Base-by-base conservation (phyloP, 2,888 invertebrate genomes). In the Yponomeuta sedellus region DNA sequence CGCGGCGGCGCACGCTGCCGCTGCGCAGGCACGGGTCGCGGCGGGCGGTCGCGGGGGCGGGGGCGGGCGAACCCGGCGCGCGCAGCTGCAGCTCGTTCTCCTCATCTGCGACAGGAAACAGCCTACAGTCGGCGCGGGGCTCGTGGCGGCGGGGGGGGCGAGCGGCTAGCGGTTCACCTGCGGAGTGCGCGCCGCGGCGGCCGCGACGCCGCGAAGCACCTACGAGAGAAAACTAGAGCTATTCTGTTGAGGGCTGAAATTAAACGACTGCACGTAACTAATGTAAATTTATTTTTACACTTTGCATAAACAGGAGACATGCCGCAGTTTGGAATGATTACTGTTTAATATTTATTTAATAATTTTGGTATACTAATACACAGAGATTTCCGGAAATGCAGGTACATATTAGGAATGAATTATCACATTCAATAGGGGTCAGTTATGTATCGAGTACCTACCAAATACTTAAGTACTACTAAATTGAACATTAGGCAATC, bases 1-100 rank as follows among this genome's bases (percentile, higher is more conserved):
- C 74, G 69, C 81, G 80, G 52, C 80, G 79, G 69, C 44, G 44
- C 44, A 52, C 44, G 65, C 66, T 66, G 65, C 58, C 20, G 58
- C 19, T 58, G 58, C 64, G 76, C 83, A 80, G 69, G 80, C 83
- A 80, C 68, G 81, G 80, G 75, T 85, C 85, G 73, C 83, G 80
- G 68, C 82, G 70, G 67, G 78, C 71, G 66, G 75, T 80, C 69
- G 82, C n/a, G n/a, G n/a, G 70, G 67, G 78, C 82, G 67, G 78
- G 75, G 74, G 73, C 79, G 69, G 72, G 74, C 68, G 82, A 79
- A 61, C 70, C 73, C 68, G 75, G 70, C 69, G 75, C 71, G 39
- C 77, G 78, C 74, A 80, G 74, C 73, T 79, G 82, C 75, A 83
- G 77, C 70, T 79, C 76, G 72, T 77, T 77, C 78, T 84, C 88